These are phyloP conservation scores for Eulemur rufifrons DNA, from an alignment of 2,113 vertebrate genomes.

Conservation along the genomic window DNA sequence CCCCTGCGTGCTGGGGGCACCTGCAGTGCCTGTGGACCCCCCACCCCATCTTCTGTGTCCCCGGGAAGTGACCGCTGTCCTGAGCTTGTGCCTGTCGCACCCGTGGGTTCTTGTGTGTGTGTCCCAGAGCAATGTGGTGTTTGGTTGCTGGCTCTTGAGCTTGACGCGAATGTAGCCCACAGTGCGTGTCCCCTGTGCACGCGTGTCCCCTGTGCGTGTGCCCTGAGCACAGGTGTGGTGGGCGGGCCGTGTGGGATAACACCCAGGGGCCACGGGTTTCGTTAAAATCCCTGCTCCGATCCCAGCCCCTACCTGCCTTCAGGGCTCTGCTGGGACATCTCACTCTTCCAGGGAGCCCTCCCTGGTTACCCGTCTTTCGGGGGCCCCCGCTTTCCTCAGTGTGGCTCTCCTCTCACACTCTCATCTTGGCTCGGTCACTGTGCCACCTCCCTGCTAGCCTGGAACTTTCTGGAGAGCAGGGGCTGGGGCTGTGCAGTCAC, in stretches of 20 bases:
- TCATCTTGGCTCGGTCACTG: background rate
- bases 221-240: background rate
- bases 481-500: background rate
- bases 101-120: rapidly evolving
- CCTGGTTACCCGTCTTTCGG: background rate
- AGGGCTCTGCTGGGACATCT: background rate
- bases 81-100: background rate
- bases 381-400: rapidly evolving
- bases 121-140: rapidly evolving
- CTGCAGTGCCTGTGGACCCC: rapidly evolving
- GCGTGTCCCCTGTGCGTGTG: background rate
- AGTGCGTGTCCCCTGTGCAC: background rate
- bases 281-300: no score
- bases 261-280: background rate
- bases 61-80: background rate
- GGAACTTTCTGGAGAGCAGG: background rate
- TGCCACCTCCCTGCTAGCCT: background rate
- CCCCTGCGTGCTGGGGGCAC: rapidly evolving
- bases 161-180: rapidly evolving
- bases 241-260: background rate
- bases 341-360: background rate
- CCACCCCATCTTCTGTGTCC: rapidly evolving
- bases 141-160: background rate
- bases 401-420: rapidly evolving
- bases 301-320: no score